Evolutionary conservation across 2,113 vertebrate species (phyloP).

Genomic region (Zingel zingel): DNA sequence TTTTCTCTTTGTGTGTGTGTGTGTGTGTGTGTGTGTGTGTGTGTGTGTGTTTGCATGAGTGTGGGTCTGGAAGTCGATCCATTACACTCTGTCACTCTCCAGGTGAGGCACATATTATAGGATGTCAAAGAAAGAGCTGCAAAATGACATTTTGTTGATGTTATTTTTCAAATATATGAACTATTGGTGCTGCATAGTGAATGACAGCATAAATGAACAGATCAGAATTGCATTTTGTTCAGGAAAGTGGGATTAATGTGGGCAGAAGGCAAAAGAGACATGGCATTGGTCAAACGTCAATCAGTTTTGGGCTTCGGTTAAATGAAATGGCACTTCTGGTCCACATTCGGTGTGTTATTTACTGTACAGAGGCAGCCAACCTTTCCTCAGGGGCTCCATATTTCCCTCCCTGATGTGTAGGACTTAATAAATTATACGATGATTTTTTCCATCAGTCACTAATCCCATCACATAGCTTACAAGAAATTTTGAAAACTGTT

Average conservation of each 20-base stretch:
- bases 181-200: conserved; percentile 61
- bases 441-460: conserved; percentile 1
- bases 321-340: conserved; percentile 66
- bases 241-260: conserved; percentile 73
- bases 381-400: conserved; percentile 31
- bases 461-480: background rate
- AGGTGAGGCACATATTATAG: conserved; percentile 72
- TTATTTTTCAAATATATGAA: conserved; percentile 76
- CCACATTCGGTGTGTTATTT: conserved; percentile 57
- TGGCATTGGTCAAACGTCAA: conserved; percentile 77
- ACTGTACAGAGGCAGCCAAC: conserved; percentile 47
- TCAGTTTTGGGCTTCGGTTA: conserved; percentile 60
- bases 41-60: background rate
- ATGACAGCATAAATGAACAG: conserved; percentile 75
- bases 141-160: conserved; percentile 77
- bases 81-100: conserved; percentile 76
- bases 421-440: conserved; percentile 32
- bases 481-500: conserved; percentile 6
- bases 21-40: background rate
- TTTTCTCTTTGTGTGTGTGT: background rate
- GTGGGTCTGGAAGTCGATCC: conserved; percentile 63
- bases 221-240: conserved; percentile 72
- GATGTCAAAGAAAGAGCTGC: conserved; percentile 70
- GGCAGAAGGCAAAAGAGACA: conserved; percentile 67
- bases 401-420: conserved; percentile 37